Percentiles rank a stretch among this genome's conserved stretches.
phyloP scores from a whole-genome alignment of 2,888 invertebrate species.

The Pyrrhia umbra region DNA sequence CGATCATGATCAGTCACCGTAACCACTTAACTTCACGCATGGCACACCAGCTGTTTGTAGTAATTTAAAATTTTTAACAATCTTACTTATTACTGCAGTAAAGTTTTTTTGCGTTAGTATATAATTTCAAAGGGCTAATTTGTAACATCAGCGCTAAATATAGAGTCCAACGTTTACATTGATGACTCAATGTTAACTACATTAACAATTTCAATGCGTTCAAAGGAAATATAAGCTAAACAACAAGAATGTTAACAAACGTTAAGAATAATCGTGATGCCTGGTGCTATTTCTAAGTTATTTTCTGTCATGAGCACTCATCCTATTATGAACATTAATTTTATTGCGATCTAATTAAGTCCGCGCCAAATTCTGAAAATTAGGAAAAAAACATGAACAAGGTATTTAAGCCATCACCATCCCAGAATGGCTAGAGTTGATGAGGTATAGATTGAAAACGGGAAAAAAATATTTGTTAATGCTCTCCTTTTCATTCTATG shows the following conservation, averaged over 20 bases:
- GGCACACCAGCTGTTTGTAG: conserved; percentile 28
- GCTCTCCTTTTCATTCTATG: no score
- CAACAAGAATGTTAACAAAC: conserved; percentile 11
- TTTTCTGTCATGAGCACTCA: neutral
- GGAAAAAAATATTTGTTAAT: no score
- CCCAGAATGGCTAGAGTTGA: no score
- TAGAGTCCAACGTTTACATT: conserved; percentile 5
- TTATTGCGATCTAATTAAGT: no score
- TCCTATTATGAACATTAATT: no score
- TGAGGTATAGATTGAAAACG: no score
- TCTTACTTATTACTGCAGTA: no score
- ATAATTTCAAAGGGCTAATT: conserved; percentile 7
- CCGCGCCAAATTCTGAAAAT: no score
- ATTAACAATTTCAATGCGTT: conserved; percentile 24
- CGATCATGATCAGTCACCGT: conserved; percentile 48
- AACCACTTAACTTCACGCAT: conserved; percentile 38
- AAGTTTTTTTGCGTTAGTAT: neutral
- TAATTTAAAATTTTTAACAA: conserved; percentile 5
- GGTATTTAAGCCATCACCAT: no score
- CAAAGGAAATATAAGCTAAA: conserved; percentile 29
- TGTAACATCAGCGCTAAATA: conserved; percentile 1
- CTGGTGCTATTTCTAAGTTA: conserved; percentile 9
- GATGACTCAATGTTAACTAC: conserved; percentile 18
- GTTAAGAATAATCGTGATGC: conserved; percentile 15
- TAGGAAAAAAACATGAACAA: no score